These are phyloP conservation scores for Tenthredo distinguenda DNA, from an alignment of 2,888 invertebrate genomes.

Conservation along the genomic window DNA sequence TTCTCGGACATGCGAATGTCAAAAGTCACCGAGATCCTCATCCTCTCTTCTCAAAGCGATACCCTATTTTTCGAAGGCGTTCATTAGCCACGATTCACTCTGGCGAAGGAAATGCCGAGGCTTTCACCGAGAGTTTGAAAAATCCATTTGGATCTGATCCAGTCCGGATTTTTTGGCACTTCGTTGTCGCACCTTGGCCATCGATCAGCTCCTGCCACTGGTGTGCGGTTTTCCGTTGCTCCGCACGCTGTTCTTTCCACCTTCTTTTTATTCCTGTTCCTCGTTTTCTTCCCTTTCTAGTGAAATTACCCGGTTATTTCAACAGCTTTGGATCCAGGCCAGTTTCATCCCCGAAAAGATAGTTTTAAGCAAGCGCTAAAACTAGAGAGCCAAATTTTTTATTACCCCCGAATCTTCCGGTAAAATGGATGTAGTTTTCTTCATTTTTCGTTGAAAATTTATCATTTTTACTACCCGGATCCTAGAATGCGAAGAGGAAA, in stretches of 20 bases:
- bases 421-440: neutral
- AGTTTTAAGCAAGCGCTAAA: neutral
- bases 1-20: neutral
- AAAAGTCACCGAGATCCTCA: neutral
- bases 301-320: constrained; percentile 67
- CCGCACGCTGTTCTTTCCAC: neutral
- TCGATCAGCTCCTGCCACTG: constrained; percentile 23
- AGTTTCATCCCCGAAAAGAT: constrained; percentile 61
- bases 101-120: neutral
- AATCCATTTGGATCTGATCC: constrained; percentile 39
- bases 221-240: neutral
- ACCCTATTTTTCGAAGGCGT: neutral
- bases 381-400: neutral
- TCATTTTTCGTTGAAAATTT: neutral
- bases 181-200: constrained; percentile 27
- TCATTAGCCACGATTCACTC: neutral
- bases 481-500: neutral
- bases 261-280: neutral
- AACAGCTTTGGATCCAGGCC: constrained; percentile 61
- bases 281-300: neutral
- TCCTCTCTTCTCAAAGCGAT: neutral
- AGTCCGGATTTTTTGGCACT: constrained; percentile 8
- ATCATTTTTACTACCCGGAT: neutral
- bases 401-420: neutral
- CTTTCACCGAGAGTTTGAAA: neutral